Percentiles rank a stretch among this genome's conserved stretches.
Conservation (phyloP, 2,888 invertebrate genomes). For the Tetheella fluctuosa region DNA sequence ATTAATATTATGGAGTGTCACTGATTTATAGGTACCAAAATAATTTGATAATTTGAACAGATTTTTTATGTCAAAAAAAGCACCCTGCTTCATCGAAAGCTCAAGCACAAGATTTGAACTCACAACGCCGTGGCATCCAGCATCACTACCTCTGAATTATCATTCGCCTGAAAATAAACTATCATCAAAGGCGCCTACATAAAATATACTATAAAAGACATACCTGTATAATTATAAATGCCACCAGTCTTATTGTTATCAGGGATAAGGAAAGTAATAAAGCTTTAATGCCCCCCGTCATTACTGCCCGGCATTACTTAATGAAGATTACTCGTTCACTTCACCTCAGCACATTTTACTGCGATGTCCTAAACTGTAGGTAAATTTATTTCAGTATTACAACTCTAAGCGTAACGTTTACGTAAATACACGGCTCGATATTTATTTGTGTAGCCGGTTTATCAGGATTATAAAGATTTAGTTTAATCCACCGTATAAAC, state of each 20-base stretch:
- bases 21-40: too few species aligned
- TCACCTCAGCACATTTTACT: slow-evolving; percentile 38
- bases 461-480: too few species aligned
- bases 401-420: neutral
- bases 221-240: slow-evolving; percentile 18
- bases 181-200: neutral
- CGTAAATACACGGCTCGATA: slow-evolving; percentile 14
- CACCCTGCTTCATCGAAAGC: too few species aligned
- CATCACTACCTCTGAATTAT: too few species aligned
- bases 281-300: slow-evolving; percentile 21
- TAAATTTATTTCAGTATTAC: neutral
- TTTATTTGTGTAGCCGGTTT: neutral
- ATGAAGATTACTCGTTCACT: slow-evolving; percentile 37
- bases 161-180: neutral
- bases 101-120: too few species aligned
- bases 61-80: too few species aligned
- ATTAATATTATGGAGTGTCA: too few species aligned
- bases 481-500: too few species aligned
- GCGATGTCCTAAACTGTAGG: slow-evolving; percentile 17
- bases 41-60: too few species aligned
- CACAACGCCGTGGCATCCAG: too few species aligned
- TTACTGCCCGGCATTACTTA: slow-evolving; percentile 21
- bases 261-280: slow-evolving; percentile 18
- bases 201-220: neutral
- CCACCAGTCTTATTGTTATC: slow-evolving; percentile 17